Evolutionary conservation across 2,113 vertebrate species (phyloP).

Genomic region (Pedionomus torquatus): DNA sequence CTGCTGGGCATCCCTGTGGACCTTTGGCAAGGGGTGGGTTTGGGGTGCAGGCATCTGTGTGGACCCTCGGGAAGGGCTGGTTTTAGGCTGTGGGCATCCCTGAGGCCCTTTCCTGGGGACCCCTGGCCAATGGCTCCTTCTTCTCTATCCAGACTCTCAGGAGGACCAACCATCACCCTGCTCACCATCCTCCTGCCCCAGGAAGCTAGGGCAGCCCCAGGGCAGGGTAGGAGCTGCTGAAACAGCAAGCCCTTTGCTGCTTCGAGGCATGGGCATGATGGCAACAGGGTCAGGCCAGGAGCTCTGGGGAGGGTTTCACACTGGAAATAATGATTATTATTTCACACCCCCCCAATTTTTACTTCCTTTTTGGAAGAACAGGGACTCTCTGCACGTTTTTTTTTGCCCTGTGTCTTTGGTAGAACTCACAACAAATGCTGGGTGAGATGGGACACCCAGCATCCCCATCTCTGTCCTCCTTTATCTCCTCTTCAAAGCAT

Average conservation of each 20-base stretch:
- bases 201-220: not conserved
- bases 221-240: not conserved
- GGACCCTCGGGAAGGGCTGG: not conserved
- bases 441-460: not conserved
- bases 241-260: not conserved
- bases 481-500: not conserved
- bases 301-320: not conserved
- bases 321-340: not conserved
- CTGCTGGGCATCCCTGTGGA: not conserved
- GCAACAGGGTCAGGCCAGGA: not conserved
- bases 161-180: not conserved
- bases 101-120: not conserved
- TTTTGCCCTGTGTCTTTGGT: not conserved
- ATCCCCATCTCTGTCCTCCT: not conserved
- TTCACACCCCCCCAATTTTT: not conserved
- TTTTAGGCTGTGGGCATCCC: not conserved
- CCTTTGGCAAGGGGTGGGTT: not conserved
- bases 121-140: not conserved
- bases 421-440: not conserved
- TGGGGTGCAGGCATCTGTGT: accelerated
- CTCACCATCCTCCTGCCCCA: accelerated
- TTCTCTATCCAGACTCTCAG: not conserved
- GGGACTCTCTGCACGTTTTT: not conserved
- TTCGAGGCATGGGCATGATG: accelerated
- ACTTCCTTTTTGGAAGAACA: not conserved